These are phyloP conservation scores for Ostrea denselamellosa DNA, from an alignment of 1,140 invertebrate genomes.

Conservation along the genomic window DNA sequence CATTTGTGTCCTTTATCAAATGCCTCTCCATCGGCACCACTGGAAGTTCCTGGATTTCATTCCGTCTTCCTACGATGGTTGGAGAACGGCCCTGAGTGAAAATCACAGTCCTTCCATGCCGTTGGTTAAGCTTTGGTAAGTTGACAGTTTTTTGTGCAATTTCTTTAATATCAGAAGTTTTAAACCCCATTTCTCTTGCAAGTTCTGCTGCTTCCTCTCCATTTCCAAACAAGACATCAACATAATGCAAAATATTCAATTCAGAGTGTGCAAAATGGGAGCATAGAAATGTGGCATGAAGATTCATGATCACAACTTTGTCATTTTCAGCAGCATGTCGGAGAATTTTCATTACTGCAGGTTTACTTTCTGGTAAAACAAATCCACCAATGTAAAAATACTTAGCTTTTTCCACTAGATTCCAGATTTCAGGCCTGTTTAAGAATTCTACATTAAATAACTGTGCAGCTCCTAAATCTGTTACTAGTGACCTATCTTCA, in stretches of 20 bases:
- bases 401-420: slow-evolving; percentile 87
- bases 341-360: slow-evolving; percentile 90
- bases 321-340: slow-evolving; percentile 86
- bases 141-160: slow-evolving; percentile 89
- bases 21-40: slow-evolving; percentile 64
- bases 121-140: slow-evolving; percentile 88
- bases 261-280: slow-evolving; percentile 92
- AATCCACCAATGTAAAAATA: slow-evolving; percentile 97
- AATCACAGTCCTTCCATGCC: slow-evolving; percentile 84
- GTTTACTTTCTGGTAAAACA: slow-evolving; percentile 95
- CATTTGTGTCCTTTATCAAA: slow-evolving; percentile 91
- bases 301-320: slow-evolving; percentile 93
- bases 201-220: slow-evolving; percentile 93
- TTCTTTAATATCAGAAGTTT: slow-evolving; percentile 87
- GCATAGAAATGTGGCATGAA: slow-evolving; percentile 97
- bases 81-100: slow-evolving; percentile 94
- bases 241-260: slow-evolving; percentile 91
- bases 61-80: slow-evolving; percentile 87
- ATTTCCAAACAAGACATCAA: slow-evolving; percentile 98
- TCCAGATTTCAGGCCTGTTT: slow-evolving; percentile 86
- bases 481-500: slow-evolving; percentile 92
- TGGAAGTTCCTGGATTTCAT: slow-evolving; percentile 64
- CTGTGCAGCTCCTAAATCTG: slow-evolving; percentile 96
- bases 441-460: slow-evolving; percentile 93
- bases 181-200: slow-evolving; percentile 86